phyloP scores from a whole-genome alignment of 64 coral and sea anemone species.

The Stichodactyla helianthus region DNA sequence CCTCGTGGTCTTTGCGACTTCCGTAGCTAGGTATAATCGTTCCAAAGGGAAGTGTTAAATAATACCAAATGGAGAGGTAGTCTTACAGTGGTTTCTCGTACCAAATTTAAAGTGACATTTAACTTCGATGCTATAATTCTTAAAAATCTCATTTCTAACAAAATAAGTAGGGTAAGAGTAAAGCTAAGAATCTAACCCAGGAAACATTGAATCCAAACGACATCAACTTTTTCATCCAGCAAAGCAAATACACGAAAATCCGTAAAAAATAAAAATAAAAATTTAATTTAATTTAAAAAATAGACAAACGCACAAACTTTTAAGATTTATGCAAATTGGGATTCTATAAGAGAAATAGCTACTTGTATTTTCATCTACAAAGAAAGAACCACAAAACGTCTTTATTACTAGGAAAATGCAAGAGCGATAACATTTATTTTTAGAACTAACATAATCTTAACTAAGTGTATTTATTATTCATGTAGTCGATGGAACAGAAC shows the following conservation, averaged over 20 bases:
- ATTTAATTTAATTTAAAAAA: too few relatives aligned
- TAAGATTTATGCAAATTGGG: too few relatives aligned
- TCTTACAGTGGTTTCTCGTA: too few relatives aligned
- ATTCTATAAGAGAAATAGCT: too few relatives aligned
- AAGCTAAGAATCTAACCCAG: background rate
- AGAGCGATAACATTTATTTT: conserved; percentile 43
- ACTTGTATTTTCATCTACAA: too few relatives aligned
- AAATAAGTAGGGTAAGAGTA: background rate
- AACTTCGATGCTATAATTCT: background rate
- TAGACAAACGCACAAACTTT: too few relatives aligned
- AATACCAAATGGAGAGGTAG: background rate
- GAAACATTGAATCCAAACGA: background rate
- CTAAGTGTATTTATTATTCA: conserved; percentile 54
- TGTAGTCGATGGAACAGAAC: background rate
- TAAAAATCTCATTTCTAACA: background rate
- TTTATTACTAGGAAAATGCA: background rate
- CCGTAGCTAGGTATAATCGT: background rate
- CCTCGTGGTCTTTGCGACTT: background rate
- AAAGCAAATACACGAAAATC: background rate
- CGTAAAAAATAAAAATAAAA: background rate
- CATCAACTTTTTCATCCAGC: background rate
- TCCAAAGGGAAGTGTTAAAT: background rate
- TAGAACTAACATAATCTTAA: conserved; percentile 57
- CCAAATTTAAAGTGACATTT: too few relatives aligned
- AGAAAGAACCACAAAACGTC: background rate